Evolutionary conservation across 2,113 vertebrate species (phyloP).

Genomic region (Upupa epops): DNA sequence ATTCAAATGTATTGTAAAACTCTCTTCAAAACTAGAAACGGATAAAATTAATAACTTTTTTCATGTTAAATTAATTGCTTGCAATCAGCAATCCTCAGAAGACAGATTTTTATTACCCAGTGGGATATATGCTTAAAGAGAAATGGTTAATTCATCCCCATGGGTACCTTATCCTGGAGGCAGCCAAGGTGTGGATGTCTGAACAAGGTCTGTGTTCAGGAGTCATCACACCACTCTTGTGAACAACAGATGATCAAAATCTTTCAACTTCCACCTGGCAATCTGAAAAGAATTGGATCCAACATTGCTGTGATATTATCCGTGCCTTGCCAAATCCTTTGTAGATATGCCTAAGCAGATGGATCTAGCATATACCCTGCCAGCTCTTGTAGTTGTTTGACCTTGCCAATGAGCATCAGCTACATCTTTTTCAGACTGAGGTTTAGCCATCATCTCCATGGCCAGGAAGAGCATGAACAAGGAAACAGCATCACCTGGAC

Average conservation of each 20-base stretch:
- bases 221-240: not conserved
- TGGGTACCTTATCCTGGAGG: not conserved
- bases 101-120: not conserved
- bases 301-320: conserved; percentile 44
- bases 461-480: not conserved
- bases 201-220: not conserved
- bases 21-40: not conserved
- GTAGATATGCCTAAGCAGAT: conserved; percentile 59
- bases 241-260: conserved; percentile 46
- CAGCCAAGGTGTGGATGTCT: not conserved
- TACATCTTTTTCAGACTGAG: not conserved
- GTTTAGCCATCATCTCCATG: not conserved
- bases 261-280: conserved; percentile 53
- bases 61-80: not conserved
- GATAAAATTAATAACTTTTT: not conserved
- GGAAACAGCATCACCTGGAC: not conserved
- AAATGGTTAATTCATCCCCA: not conserved
- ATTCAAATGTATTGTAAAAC: not conserved
- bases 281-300: conserved; percentile 11
- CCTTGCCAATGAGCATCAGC: conserved; percentile 38
- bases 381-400: conserved; percentile 22
- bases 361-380: not conserved
- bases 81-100: not conserved
- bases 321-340: conserved; percentile 50
- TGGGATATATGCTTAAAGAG: not conserved